phyloP scores from a whole-genome alignment of 2,888 invertebrate species.

The Cacoxenus indagator region DNA sequence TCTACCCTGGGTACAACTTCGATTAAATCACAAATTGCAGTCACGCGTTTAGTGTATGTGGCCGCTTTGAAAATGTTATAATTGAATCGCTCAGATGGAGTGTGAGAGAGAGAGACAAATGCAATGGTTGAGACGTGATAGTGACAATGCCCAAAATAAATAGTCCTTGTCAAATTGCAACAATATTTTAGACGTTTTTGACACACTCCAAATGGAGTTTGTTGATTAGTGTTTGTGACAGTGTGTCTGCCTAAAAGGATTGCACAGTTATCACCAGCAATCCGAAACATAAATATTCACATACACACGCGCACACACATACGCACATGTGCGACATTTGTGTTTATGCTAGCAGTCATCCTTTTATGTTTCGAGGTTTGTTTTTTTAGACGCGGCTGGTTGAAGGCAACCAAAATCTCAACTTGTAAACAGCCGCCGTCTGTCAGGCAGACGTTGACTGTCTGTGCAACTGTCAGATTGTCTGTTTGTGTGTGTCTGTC shows the following conservation, averaged over 20 bases:
- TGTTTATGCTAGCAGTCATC: slow-evolving; percentile 23
- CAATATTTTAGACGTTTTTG: slow-evolving; percentile 41
- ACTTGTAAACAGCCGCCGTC: too few species aligned
- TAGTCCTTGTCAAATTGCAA: slow-evolving; percentile 17
- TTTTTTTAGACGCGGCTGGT: neutral
- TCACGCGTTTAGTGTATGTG: neutral
- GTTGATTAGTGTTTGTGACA: slow-evolving; percentile 24
- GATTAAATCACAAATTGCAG: neutral
- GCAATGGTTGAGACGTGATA: neutral
- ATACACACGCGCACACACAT: slow-evolving; percentile 19
- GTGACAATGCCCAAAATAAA: neutral
- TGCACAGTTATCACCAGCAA: slow-evolving; percentile 62
- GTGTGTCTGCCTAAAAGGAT: slow-evolving; percentile 58
- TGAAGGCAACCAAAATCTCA: neutral
- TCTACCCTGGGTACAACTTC: too few species aligned
- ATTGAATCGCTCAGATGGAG: neutral
- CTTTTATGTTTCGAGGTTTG: neutral
- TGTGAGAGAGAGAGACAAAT: neutral
- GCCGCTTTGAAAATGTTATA: neutral
- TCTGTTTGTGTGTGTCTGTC: slow-evolving; percentile 22
- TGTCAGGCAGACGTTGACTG: too few species aligned
- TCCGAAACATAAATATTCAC: slow-evolving; percentile 43
- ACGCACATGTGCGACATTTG: slow-evolving; percentile 23
- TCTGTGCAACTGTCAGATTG: neutral
- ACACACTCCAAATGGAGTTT: slow-evolving; percentile 23